Conservation (phyloP, 1,140 invertebrate genomes). For the Thalassaphorura encarpata region DNA sequence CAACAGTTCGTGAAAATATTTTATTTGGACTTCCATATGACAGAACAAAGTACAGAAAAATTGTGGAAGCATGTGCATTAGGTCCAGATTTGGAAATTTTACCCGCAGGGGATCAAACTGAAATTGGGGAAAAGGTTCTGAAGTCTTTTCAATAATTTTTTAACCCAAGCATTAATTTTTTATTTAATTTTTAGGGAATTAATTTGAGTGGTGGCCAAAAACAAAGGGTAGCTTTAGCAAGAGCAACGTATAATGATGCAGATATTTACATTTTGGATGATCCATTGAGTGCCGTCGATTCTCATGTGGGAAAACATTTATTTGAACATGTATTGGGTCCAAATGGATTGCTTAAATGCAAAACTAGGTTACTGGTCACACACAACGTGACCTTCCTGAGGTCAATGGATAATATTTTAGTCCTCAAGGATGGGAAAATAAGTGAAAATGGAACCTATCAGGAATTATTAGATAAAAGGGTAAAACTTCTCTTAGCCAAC, state of each 20-base stretch:
- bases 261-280: constrained; percentile 55
- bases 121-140: constrained; percentile 76
- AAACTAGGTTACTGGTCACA: constrained; percentile 36
- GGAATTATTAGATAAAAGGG: constrained; percentile 62
- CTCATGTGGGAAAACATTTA: constrained; percentile 44
- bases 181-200: constrained; percentile 46
- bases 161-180: not conserved
- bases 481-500: not conserved
- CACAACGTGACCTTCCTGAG: constrained; percentile 39
- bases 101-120: constrained; percentile 77
- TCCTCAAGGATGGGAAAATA: constrained; percentile 69
- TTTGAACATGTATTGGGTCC: constrained; percentile 40
- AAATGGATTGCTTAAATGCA: constrained; percentile 33
- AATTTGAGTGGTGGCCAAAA: constrained; percentile 57
- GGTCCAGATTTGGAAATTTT: constrained; percentile 74
- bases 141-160: not conserved
- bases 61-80: constrained; percentile 74
- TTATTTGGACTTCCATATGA: constrained; percentile 62
- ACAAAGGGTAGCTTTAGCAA: constrained; percentile 49
- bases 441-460: constrained; percentile 75
- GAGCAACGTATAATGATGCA: constrained; percentile 42
- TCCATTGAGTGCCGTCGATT: constrained; percentile 49
- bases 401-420: constrained; percentile 69
- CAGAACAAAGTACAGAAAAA: constrained; percentile 60
- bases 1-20: constrained; percentile 77